Evolutionary conservation across 2,113 vertebrate species (phyloP).

Genomic region (Oreochromis spilurus): DNA sequence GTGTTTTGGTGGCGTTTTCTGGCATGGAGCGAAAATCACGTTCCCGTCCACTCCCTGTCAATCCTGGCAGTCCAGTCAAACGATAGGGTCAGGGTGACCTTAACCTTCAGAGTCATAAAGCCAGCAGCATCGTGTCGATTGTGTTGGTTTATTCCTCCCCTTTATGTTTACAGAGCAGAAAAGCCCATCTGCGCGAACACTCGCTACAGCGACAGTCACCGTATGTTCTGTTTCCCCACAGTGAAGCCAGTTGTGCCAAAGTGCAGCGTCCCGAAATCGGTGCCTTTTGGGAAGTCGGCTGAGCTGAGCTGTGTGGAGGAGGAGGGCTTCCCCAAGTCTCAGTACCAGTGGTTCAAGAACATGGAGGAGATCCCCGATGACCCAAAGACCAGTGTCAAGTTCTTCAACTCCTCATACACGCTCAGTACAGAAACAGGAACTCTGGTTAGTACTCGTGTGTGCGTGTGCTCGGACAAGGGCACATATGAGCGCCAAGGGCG

Average conservation of each 20-base stretch:
- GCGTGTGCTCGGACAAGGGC: constrained; percentile 47
- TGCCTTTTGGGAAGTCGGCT: constrained; percentile 89
- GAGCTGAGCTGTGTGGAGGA: constrained; percentile 86
- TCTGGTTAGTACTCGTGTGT: constrained; percentile 78
- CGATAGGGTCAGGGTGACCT: neutral
- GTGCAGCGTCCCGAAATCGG: constrained; percentile 87
- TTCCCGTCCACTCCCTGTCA: neutral
- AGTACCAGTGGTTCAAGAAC: constrained; percentile 94
- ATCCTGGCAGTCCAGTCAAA: neutral
- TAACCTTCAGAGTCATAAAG: neutral
- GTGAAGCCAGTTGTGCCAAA: constrained; percentile 88
- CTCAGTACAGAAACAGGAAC: constrained; percentile 80
- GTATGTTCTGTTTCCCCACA: constrained; percentile 51
- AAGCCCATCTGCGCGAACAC: neutral
- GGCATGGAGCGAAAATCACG: constrained; percentile 37
- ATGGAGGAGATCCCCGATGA: constrained; percentile 79
- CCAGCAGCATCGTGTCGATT: neutral
- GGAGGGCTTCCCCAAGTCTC: constrained; percentile 86
- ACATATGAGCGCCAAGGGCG: constrained; percentile 23
- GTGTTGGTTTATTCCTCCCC: neutral
- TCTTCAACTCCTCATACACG: constrained; percentile 86
- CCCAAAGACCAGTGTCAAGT: constrained; percentile 76
- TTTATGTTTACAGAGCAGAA: neutral
- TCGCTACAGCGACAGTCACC: neutral
- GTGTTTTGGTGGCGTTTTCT: constrained; percentile 62